phyloP scores from a whole-genome alignment of 2,113 vertebrate genomes.

The Rutilus rutilus region DNA sequence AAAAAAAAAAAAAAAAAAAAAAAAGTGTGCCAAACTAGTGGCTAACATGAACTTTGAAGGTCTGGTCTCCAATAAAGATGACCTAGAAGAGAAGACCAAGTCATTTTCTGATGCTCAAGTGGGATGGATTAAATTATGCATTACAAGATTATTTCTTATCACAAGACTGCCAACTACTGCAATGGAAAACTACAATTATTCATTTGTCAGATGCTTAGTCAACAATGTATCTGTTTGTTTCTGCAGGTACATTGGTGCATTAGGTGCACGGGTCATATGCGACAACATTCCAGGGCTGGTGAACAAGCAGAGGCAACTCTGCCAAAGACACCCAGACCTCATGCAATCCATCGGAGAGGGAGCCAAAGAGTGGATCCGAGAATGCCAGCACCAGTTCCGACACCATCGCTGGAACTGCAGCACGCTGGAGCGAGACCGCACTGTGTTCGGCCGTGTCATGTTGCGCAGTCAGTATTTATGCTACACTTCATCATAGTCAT shows the following conservation, averaged over 20 bases:
- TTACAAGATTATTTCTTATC: background rate
- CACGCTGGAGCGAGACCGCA: constrained; percentile 96
- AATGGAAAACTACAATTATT: background rate
- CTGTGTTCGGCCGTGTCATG: constrained; percentile 95
- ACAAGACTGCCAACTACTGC: background rate
- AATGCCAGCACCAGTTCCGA: constrained; percentile 97
- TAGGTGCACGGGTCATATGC: constrained; percentile 95
- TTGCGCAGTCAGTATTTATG: constrained; percentile 85
- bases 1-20: too few relatives aligned
- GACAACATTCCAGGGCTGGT: constrained; percentile 97
- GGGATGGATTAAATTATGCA: background rate
- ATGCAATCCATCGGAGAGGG: constrained; percentile 96
- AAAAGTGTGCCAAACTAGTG: too few relatives aligned
- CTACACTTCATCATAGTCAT: background rate
- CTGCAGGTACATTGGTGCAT: constrained; percentile 93
- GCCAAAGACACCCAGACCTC: constrained; percentile 94
- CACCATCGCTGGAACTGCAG: constrained; percentile 99
- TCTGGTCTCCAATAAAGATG: background rate
- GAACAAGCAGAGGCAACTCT: constrained; percentile 95
- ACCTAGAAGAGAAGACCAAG: background rate
- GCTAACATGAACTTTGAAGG: background rate
- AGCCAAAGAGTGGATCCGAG: constrained; percentile 95
- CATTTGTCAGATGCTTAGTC: background rate
- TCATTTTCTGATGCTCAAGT: background rate
- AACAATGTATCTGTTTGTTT: background rate